Conservation (phyloP, 2,888 invertebrate species). For the Isoperla grammatica region DNA sequence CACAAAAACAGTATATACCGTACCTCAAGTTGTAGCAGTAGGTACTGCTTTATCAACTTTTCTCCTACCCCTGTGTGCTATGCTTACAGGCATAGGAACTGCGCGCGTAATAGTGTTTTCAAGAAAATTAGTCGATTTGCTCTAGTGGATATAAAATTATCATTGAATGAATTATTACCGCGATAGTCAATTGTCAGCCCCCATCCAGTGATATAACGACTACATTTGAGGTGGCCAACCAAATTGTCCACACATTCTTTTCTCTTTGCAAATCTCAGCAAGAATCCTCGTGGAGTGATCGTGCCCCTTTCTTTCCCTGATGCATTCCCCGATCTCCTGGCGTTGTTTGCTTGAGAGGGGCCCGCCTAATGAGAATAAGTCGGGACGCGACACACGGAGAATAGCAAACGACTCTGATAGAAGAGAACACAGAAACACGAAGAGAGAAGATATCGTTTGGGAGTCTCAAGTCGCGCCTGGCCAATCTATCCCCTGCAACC, state of each 20-base stretch:
- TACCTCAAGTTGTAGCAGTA: too few species aligned
- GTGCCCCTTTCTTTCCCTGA: not conserved
- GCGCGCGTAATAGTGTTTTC: too few species aligned
- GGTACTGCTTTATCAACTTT: too few species aligned
- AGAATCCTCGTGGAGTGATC: not conserved
- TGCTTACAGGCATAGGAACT: too few species aligned
- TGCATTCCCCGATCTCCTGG: not conserved
- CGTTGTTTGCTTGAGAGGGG: constrained; percentile 16
- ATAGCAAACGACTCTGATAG: constrained; percentile 19
- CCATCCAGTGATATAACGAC: too few species aligned
- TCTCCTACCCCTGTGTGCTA: too few species aligned
- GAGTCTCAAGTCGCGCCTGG: constrained; percentile 23
- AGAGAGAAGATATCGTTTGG: constrained; percentile 25
- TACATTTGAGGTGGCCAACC: too few species aligned
- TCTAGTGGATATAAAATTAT: too few species aligned
- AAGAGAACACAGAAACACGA: not conserved
- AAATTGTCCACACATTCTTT: not conserved
- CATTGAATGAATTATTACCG: too few species aligned
- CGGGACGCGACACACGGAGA: constrained; percentile 18
- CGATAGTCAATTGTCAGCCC: too few species aligned
- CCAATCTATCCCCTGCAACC: constrained; percentile 26
- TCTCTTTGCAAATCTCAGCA: not conserved
- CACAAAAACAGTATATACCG: too few species aligned
- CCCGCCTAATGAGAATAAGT: constrained; percentile 26
- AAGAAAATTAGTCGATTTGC: too few species aligned